These are phyloP conservation scores for Anthopleura sola DNA, from an alignment of 64 coral and sea anemone genomes.

Conservation along the genomic window DNA sequence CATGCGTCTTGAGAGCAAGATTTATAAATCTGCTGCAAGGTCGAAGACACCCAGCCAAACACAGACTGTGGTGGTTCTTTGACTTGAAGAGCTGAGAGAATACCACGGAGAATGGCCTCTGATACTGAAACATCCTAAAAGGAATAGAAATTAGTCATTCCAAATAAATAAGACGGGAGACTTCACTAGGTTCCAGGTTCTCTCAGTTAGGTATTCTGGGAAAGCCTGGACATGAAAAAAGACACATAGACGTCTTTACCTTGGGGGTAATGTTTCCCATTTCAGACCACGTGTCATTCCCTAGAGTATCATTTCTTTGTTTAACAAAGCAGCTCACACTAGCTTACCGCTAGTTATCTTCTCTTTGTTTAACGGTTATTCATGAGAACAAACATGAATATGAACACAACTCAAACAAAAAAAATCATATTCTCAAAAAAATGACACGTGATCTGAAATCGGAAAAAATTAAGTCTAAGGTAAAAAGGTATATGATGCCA, in stretches of 20 bases:
- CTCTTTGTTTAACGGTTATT: too few relatives aligned
- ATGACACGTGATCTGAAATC: too few relatives aligned
- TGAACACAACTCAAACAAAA: too few relatives aligned
- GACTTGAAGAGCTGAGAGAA: constrained; percentile 48
- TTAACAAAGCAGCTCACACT: too few relatives aligned
- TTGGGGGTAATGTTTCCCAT: too few relatives aligned
- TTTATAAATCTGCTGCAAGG: constrained; percentile 26
- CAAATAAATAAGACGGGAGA: background rate
- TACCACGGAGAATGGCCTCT: constrained; percentile 28
- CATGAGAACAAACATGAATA: too few relatives aligned
- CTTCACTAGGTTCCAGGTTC: background rate
- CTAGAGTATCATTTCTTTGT: too few relatives aligned
- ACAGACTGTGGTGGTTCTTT: constrained; percentile 51
- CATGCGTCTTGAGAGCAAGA: background rate
- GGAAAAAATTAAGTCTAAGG: too few relatives aligned
- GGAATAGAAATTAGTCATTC: background rate
- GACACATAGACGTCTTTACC: too few relatives aligned
- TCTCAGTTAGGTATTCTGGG: background rate
- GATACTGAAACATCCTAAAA: background rate
- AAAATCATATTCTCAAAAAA: too few relatives aligned
- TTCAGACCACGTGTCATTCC: too few relatives aligned
- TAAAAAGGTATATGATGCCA: background rate
- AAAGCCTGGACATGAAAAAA: too few relatives aligned
- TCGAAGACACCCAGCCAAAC: constrained; percentile 42
- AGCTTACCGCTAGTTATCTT: background rate